Percentiles rank a stretch among this genome's conserved stretches.
Conservation (phyloP, 2,797 vertebrate species). For the Sebastolobus alascanus region DNA sequence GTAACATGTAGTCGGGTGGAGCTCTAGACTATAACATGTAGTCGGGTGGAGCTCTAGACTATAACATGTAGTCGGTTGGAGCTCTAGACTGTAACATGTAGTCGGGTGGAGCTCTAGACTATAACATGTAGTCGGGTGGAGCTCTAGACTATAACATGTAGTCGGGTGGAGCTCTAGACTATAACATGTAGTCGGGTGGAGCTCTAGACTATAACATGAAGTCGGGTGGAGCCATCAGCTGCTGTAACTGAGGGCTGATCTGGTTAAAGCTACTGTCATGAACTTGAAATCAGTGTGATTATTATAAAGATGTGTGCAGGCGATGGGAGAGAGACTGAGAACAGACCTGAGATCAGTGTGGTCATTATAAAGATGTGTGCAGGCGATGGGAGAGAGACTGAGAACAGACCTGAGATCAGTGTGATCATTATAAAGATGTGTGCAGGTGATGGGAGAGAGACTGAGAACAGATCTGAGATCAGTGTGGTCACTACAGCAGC, state of each 20-base stretch:
- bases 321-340: slow-evolving; percentile 63
- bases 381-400: slow-evolving; percentile 60
- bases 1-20: no score
- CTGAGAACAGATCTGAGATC: slow-evolving; percentile 74
- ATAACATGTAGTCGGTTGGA: no score
- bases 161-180: no score
- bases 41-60: no score
- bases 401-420: slow-evolving; percentile 71
- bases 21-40: no score
- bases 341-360: slow-evolving; percentile 70
- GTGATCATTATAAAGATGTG: slow-evolving; percentile 74
- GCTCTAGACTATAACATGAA: slow-evolving; percentile 7
- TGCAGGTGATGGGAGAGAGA: slow-evolving; percentile 53
- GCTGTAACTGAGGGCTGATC: slow-evolving; percentile 63
- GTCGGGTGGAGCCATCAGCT: background rate
- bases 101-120: no score
- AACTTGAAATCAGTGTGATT: slow-evolving; percentile 70
- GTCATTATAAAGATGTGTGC: slow-evolving; percentile 73
- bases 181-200: no score
- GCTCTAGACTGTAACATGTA: no score
- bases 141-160: no score
- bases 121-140: no score
- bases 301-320: slow-evolving; percentile 68
- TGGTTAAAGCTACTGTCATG: slow-evolving; percentile 58
- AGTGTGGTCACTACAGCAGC: slow-evolving; percentile 58